Base-by-base conservation (phyloP, 1,140 invertebrate species). In the Zophobas morio region DNA sequence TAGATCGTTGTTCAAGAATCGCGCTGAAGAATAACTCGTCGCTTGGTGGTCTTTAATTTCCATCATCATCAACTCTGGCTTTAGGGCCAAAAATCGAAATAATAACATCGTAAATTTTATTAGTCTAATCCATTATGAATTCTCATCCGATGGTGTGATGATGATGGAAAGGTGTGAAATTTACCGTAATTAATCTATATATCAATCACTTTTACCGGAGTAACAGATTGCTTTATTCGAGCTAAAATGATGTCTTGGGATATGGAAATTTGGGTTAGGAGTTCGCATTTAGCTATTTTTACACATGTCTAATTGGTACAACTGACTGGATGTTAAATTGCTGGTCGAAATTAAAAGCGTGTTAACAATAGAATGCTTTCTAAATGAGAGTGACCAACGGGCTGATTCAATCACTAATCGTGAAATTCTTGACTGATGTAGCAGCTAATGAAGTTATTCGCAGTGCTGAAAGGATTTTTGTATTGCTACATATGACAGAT, bases 101-200 rank as follows among this genome's bases (percentile, higher is more conserved):
- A 63, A 63, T 63, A 63, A 60, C 35, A 36, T 66, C 33, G 60
- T 66, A 39, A 66, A 66, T 66, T 66, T 66, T 66, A 66, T 66
- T 66, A 66, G 60, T n/a, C 39, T 66, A 66, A 66, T 66, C 60
- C 60, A 66, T 66, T 66, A 66, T 42, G 36, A 60, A 39, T 37
- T 60, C 60, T 66, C 35, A 46, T 46, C 8, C 3, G 42, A 33
- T 40, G 6, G 40, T 40, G 60, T 42, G 60, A 42, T 66, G 37
- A 20, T 66, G 60, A 66, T 66, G 60, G 60, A 66, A 66, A 66
- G 60, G 60, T 66, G 60, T 66, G 60, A 66, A 66, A 66, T 66
- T 66, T 66, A 46, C 60, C 60, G 42, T 66, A 66, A 66, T 66
- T 66, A 66, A 40, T 66, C 40, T 36, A 66, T 66, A 60, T 60